phyloP scores from a whole-genome alignment of 2,888 invertebrate species.

The Adelognathus sp. region DNA sequence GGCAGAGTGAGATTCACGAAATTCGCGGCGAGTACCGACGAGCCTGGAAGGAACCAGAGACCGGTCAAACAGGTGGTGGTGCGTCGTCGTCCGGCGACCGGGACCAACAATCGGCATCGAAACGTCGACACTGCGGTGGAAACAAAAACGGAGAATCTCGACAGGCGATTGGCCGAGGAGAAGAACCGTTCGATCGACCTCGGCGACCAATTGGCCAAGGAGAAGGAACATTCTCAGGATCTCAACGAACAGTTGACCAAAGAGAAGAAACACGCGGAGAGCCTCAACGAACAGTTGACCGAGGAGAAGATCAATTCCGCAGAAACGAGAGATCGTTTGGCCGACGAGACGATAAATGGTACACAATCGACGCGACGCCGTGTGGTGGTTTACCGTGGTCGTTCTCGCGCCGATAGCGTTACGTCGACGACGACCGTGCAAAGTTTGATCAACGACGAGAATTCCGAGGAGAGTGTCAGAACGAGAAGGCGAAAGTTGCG shows the following conservation, averaged over 20 bases:
- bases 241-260: background rate
- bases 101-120: slow-evolving; percentile 7
- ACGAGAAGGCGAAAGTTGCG: slow-evolving; percentile 41
- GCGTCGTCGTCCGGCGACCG: slow-evolving; percentile 45
- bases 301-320: background rate
- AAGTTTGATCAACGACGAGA: slow-evolving; percentile 58
- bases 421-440: slow-evolving; percentile 62
- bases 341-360: slow-evolving; percentile 4
- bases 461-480: background rate
- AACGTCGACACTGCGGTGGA: background rate
- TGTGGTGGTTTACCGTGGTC: slow-evolving; percentile 47
- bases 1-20: slow-evolving; percentile 49
- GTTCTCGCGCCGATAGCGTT: slow-evolving; percentile 39
- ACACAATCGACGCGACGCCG: slow-evolving; percentile 39
- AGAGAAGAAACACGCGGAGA: background rate
- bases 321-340: background rate
- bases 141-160: background rate
- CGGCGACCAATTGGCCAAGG: background rate
- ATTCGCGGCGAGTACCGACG: slow-evolving; percentile 23
- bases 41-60: slow-evolving; percentile 7
- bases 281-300: background rate
- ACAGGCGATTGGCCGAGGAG: background rate
- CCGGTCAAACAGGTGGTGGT: slow-evolving; percentile 52
- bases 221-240: background rate
- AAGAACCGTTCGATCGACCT: background rate